phyloP scores from a whole-genome alignment of 2,888 invertebrate species.

The Taenaris catops region DNA sequence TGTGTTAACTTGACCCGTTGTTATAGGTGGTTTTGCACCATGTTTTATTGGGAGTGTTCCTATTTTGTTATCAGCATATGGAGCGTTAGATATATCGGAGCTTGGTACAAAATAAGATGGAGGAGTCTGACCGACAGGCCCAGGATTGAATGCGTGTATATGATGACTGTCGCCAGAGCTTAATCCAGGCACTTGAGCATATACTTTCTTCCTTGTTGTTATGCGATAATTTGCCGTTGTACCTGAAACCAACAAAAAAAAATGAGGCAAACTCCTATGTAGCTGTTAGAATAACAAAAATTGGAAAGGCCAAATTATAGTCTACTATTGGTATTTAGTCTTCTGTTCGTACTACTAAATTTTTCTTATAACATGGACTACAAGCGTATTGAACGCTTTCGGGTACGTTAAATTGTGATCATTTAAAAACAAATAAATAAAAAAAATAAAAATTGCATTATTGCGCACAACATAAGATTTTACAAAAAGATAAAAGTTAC shows the following conservation, averaged over 20 bases:
- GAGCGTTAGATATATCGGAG: conserved; percentile 12
- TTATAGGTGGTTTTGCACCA: not conserved
- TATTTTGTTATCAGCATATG: conserved; percentile 3
- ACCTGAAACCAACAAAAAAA: conserved; percentile 62
- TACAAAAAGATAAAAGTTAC: too few relatives aligned
- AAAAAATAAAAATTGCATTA: not conserved
- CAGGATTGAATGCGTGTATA: conserved; percentile 25
- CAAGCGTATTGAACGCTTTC: too few relatives aligned
- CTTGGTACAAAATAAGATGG: conserved; percentile 18
- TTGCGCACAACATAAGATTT: too few relatives aligned
- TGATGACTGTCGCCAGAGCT: conserved; percentile 56
- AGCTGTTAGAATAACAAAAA: too few relatives aligned
- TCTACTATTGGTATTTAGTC: too few relatives aligned
- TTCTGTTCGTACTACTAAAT: too few relatives aligned
- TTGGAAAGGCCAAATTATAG: too few relatives aligned
- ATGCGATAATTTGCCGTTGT: conserved; percentile 81
- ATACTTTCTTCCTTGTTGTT: conserved; percentile 83
- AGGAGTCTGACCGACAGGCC: conserved; percentile 19
- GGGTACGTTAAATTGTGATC: too few relatives aligned
- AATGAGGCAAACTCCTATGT: conserved; percentile 4
- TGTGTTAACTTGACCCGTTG: not conserved
- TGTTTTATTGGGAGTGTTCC: not conserved
- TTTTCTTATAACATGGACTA: too few relatives aligned
- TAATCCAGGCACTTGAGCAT: conserved; percentile 89
- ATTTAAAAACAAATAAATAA: not conserved